phyloP scores from a whole-genome alignment of 30 jellyfish, hydroid and myxozoan genomes.

The Mastigias papua region DNA sequence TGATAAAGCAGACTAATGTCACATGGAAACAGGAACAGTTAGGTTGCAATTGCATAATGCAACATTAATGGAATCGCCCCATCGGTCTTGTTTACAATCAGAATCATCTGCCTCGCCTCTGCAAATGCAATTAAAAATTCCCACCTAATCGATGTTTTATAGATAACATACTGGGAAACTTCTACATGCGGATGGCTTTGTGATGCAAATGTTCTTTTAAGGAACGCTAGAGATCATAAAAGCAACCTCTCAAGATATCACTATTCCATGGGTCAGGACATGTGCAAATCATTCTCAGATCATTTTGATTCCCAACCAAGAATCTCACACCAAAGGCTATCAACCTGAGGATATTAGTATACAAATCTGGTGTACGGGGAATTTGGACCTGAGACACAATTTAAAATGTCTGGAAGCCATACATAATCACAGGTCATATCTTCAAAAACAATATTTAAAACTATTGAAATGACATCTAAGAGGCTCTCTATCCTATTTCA shows the following conservation, averaged over 20 bases:
- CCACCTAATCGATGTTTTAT: background rate
- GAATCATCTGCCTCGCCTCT: background rate
- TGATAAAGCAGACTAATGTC: background rate
- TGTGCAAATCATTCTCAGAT: too few relatives aligned
- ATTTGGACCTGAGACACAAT: too few relatives aligned
- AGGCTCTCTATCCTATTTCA: too few relatives aligned
- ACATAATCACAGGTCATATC: too few relatives aligned
- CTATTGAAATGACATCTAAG: too few relatives aligned
- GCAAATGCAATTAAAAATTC: background rate
- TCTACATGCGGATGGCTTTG: background rate
- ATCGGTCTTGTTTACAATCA: background rate
- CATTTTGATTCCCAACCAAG: too few relatives aligned
- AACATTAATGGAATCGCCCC: background rate
- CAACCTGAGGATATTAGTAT: too few relatives aligned
- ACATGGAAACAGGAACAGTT: background rate
- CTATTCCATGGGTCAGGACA: too few relatives aligned
- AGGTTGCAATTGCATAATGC: background rate
- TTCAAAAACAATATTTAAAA: too few relatives aligned
- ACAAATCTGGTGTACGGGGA: too few relatives aligned
- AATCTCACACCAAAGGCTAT: too few relatives aligned
- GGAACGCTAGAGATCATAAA: background rate
- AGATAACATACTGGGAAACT: background rate
- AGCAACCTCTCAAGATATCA: background rate
- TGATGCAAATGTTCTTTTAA: background rate
- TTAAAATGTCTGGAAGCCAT: too few relatives aligned